Evolutionary conservation across 1,140 invertebrate genomes (phyloP), one percentile per base, ranked within the genome.

Genomic region (Coenobita brevimanus): DNA sequence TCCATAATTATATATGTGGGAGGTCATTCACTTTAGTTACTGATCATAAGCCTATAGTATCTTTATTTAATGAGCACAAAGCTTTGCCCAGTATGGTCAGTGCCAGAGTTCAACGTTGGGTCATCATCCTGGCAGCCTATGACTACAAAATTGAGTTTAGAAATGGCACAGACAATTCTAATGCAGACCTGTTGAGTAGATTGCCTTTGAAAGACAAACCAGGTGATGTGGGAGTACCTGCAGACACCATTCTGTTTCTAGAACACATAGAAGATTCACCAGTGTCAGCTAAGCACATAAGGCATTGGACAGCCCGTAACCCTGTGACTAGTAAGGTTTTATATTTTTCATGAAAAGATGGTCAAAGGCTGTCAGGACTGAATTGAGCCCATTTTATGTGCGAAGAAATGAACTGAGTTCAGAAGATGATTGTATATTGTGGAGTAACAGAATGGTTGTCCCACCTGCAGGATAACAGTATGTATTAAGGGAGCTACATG

Each of bases 1-100:
- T 94, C 90, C 93, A 94, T 82, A 90, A 94, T 71, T 94, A 93
- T 88, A 73, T 94, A 10, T 93, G 92, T 88, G 93, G 92, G 10
- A 85, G 91, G 6, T 85, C 91, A 38, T 93, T 94, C 78, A 90
- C 89, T 3, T 90, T 94, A 30, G 60, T 92, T 30, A 94, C 93
- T 8, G 93, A 94, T 85, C 93, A 94, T 78, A 92, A 93, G 75
- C 93, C 93, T 0, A 81, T 94, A 24, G 90, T 92, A 17, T 64
- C 84, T 80, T 92, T 93, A 76, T 93, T 93, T 60, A 91, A 92
- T 17, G 60, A 46, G 76, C 91, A 90, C 60, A 92, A 88, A 83
- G 92, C 41, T n/a, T 90, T 92, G 13, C 91, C 91, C 46, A 88
- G 82, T 21, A 83, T 91, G 41, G 86, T 90, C 36, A 89, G 91